Evolutionary conservation across 1,140 invertebrate species (phyloP).

Genomic region (Apocrypta bakeri): DNA sequence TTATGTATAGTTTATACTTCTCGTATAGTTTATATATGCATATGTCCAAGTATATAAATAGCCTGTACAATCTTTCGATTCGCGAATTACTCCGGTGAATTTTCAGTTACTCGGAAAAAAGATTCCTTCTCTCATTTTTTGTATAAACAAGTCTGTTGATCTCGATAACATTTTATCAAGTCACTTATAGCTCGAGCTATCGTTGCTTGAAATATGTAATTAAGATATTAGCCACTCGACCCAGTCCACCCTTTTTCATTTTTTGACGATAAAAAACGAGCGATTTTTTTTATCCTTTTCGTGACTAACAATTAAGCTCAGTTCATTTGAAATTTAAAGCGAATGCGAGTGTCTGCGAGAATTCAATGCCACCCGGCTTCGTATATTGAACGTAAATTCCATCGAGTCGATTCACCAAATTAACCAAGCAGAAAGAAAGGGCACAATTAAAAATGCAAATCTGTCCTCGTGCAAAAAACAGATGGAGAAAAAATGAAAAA

Average conservation of each 20-base stretch:
- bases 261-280: not conserved
- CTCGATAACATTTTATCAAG: not conserved
- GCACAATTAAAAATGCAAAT: constrained; percentile 33
- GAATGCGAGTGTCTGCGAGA: not conserved
- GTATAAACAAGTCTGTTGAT: not conserved
- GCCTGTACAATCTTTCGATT: too few relatives aligned
- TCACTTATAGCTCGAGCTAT: not conserved
- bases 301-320: constrained; percentile 13
- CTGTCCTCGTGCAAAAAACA: not conserved
- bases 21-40: not conserved
- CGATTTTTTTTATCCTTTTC: not conserved
- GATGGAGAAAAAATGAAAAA: not conserved
- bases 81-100: too few relatives aligned
- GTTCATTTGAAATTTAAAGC: constrained; percentile 31
- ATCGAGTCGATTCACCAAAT: constrained; percentile 19
- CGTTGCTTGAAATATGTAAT: not conserved
- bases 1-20: too few relatives aligned
- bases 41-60: too few relatives aligned
- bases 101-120: too few relatives aligned
- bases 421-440: not conserved
- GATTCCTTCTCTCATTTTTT: too few relatives aligned
- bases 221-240: constrained; percentile 27
- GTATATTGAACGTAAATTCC: not conserved
- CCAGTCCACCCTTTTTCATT: too few relatives aligned
- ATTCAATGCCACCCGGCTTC: not conserved